phyloP scores from a whole-genome alignment of 2,888 invertebrate genomes.

The Tridacna gigas region DNA sequence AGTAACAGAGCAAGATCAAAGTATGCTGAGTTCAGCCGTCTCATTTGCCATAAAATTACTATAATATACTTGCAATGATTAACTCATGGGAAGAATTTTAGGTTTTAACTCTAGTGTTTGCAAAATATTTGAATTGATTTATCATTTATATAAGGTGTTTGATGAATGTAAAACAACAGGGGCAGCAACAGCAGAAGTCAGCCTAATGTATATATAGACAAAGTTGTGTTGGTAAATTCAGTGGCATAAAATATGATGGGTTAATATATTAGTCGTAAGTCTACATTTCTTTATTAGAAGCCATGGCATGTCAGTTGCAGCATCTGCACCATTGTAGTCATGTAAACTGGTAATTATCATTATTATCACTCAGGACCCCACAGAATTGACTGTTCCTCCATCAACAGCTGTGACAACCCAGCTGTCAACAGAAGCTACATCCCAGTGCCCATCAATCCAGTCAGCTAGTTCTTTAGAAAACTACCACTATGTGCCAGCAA shows the following conservation, averaged over 20 bases:
- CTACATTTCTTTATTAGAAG: constrained; percentile 1
- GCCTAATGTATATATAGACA: no score
- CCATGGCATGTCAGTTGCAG: constrained; percentile 10
- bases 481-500: constrained; percentile 19
- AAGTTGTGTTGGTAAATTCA: no score
- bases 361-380: constrained; percentile 9
- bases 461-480: constrained; percentile 20
- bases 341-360: background rate
- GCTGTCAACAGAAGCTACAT: constrained; percentile 19
- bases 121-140: no score
- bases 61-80: no score
- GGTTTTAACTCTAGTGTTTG: no score
- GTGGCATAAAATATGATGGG: background rate
- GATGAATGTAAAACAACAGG: no score
- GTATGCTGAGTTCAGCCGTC: no score
- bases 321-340: constrained; percentile 13
- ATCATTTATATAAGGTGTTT: no score
- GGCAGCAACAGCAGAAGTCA: no score
- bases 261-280: constrained; percentile 8
- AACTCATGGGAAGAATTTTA: no score
- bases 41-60: no score
- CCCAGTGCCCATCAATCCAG: constrained; percentile 14
- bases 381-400: constrained; percentile 10
- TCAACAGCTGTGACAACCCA: constrained; percentile 23
- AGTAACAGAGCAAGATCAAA: no score